phyloP scores from a whole-genome alignment of 2,888 invertebrate species.

The Hipparchia sbordonii region DNA sequence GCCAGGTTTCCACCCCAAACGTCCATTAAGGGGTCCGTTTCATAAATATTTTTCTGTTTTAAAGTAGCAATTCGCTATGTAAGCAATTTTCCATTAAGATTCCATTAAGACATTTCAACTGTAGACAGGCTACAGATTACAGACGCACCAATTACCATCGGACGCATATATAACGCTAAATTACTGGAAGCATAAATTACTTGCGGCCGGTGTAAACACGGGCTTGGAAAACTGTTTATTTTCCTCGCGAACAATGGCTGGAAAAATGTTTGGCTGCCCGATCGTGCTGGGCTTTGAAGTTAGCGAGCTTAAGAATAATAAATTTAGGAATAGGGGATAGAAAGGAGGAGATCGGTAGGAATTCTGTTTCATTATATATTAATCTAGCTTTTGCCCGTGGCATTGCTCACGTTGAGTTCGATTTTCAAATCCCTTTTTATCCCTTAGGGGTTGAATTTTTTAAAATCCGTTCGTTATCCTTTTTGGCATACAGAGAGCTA shows the following conservation, averaged over 20 bases:
- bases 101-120: constrained; percentile 10
- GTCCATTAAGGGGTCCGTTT: no score
- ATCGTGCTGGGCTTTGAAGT: constrained; percentile 41
- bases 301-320: no score
- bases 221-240: constrained; percentile 54
- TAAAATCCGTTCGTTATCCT: no score
- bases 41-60: neutral
- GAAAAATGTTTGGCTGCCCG: constrained; percentile 50
- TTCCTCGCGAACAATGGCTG: constrained; percentile 54
- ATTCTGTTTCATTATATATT: no score
- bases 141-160: constrained; percentile 7
- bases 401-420: no score
- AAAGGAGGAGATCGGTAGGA: no score
- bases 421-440: no score
- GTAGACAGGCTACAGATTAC: constrained; percentile 9
- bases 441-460: no score
- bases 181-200: constrained; percentile 43
- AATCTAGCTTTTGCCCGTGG: no score
- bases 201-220: constrained; percentile 43
- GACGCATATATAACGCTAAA: constrained; percentile 22
- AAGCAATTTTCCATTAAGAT: constrained; percentile 12
- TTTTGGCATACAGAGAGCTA: no score
- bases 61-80: neutral
- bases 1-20: no score
- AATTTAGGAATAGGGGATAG: no score